Evolutionary conservation across 2,888 invertebrate genomes (phyloP).

Genomic region (Dryococelus australis): DNA sequence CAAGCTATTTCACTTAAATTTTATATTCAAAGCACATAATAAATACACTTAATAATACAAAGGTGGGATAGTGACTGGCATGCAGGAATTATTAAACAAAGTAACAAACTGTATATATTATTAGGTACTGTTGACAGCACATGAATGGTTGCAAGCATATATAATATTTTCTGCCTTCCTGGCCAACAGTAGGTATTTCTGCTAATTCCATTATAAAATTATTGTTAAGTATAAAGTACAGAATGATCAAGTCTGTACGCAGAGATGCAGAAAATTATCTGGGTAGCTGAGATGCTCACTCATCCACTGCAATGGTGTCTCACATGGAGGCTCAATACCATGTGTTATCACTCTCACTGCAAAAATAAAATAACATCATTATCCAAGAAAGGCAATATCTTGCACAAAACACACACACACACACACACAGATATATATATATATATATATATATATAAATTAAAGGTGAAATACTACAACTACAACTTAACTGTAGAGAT

Average conservation of each 20-base stretch:
- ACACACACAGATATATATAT: no score
- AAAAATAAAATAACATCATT: constrained; percentile 53
- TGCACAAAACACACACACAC: no score
- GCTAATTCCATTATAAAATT: background rate
- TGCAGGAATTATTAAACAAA: no score
- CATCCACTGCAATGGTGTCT: constrained; percentile 95
- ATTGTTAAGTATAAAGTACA: background rate
- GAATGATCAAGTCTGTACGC: constrained; percentile 51
- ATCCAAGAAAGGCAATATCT: no score
- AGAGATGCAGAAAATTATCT: constrained; percentile 96
- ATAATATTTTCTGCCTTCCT: background rate
- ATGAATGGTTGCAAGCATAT: constrained; percentile 1
- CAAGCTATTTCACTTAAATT: no score
- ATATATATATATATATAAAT: no score
- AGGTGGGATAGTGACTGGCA: background rate
- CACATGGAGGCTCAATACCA: constrained; percentile 85
- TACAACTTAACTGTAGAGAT: no score
- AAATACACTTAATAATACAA: no score
- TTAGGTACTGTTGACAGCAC: background rate
- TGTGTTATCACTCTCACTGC: constrained; percentile 83
- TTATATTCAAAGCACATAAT: no score
- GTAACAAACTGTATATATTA: background rate
- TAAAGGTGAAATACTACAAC: no score
- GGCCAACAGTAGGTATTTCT: background rate
- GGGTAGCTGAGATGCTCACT: constrained; percentile 98